phyloP scores from a whole-genome alignment of 1,140 invertebrate genomes.

The Papilio glaucus region DNA sequence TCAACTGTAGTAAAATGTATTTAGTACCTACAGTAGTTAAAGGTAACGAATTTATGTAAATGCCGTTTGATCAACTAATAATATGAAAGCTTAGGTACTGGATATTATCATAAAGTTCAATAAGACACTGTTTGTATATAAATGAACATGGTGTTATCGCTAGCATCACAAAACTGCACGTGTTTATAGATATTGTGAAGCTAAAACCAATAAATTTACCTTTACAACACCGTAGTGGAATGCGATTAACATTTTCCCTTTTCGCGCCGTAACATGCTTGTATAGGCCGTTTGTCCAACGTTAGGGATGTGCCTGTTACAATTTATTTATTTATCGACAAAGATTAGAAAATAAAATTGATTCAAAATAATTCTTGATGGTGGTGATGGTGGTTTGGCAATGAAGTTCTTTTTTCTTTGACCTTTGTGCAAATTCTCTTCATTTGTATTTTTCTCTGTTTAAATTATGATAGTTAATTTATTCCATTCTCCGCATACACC shows the following conservation, averaged over 20 bases:
- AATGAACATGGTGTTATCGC: slow-evolving; percentile 1
- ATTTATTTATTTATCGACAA: background rate
- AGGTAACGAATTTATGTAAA: background rate
- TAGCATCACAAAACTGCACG: slow-evolving; percentile 36
- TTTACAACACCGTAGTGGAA: slow-evolving; percentile 55
- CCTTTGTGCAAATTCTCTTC: too few relatives aligned
- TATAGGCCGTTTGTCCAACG: slow-evolving; percentile 54
- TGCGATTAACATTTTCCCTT: slow-evolving; percentile 66
- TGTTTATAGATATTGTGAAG: slow-evolving; percentile 55
- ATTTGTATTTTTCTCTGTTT: too few relatives aligned
- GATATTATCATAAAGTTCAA: background rate
- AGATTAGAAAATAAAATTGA: too few relatives aligned
- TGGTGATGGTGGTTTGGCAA: too few relatives aligned
- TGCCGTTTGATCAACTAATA: background rate
- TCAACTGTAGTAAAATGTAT: too few relatives aligned
- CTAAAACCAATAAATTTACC: slow-evolving; percentile 65
- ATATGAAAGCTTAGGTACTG: background rate
- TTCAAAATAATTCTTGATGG: too few relatives aligned
- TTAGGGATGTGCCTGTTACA: slow-evolving; percentile 45
- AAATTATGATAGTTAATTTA: too few relatives aligned
- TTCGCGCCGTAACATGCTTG: slow-evolving; percentile 49
- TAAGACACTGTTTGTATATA: slow-evolving; percentile 1
- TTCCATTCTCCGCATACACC: too few relatives aligned
- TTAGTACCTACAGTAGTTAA: too few relatives aligned
- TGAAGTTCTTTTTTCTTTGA: too few relatives aligned